A percentile compares a stretch with the other conserved stretches of the same genome.
These are phyloP conservation scores for Rhyacophila evoluta DNA, from an alignment of 2,888 invertebrate species.

Conservation along the genomic window DNA sequence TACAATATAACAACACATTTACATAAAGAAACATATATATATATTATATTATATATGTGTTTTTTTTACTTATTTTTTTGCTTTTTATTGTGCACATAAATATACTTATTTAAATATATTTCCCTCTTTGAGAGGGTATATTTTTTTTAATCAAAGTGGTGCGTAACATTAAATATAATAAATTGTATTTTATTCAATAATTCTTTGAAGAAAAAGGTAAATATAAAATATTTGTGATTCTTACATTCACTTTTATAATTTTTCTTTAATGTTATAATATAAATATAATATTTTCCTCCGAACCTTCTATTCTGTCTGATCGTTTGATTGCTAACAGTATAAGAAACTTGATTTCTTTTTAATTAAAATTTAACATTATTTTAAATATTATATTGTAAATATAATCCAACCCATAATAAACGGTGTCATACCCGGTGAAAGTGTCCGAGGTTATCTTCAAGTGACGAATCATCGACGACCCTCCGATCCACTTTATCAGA, in stretches of 20 bases:
- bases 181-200: slow-evolving; percentile 38
- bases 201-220: slow-evolving; percentile 41
- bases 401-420: background rate
- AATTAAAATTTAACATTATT: slow-evolving; percentile 23
- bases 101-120: slow-evolving; percentile 47
- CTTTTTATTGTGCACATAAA: slow-evolving; percentile 49
- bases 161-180: slow-evolving; percentile 48
- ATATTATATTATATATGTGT: slow-evolving; percentile 38
- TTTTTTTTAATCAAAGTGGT: slow-evolving; percentile 39
- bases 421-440: background rate
- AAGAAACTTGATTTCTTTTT: slow-evolving; percentile 7
- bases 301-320: slow-evolving; percentile 12
- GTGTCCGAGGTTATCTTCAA: background rate
- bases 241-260: slow-evolving; percentile 32
- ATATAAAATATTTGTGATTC: slow-evolving; percentile 38
- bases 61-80: slow-evolving; percentile 46
- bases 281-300: slow-evolving; percentile 25
- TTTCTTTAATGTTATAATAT: slow-evolving; percentile 29
- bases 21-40: slow-evolving; percentile 50
- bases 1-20: slow-evolving; percentile 51
- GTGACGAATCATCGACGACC: background rate
- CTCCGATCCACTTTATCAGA: background rate
- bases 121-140: slow-evolving; percentile 33
- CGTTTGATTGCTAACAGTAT: background rate
- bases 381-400: slow-evolving; percentile 26